Conservation (phyloP, 2,888 invertebrate species). For the Drosophila pseudotalamancana region DNA sequence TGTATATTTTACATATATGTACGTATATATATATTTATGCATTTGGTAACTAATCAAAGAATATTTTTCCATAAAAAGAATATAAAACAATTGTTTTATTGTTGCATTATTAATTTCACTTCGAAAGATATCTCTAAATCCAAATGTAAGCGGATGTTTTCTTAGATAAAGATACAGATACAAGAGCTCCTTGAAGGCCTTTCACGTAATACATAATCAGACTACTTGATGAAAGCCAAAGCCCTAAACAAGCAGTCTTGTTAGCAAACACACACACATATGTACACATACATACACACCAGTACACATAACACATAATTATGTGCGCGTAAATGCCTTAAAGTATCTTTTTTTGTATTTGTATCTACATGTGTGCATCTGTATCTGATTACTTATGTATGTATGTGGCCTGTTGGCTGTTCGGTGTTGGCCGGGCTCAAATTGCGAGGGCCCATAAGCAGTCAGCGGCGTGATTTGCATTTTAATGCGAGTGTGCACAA, state of each 20-base stretch:
- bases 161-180: constrained; percentile 19
- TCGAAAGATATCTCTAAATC: constrained; percentile 3
- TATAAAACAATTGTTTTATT: constrained; percentile 18
- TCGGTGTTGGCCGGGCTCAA: constrained; percentile 30
- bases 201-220: constrained; percentile 33
- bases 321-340: constrained; percentile 48
- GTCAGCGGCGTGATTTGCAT: constrained; percentile 71
- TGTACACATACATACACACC: constrained; percentile 13
- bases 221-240: constrained; percentile 41
- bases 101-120: neutral
- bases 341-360: constrained; percentile 50
- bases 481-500: constrained; percentile 60
- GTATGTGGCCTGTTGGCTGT: constrained; percentile 26
- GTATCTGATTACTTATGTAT: constrained; percentile 57
- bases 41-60: neutral
- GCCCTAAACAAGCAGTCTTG: constrained; percentile 38
- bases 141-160: constrained; percentile 38
- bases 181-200: constrained; percentile 23
- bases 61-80: constrained; percentile 1
- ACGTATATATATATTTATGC: neutral
- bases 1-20: neutral
- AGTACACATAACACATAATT: constrained; percentile 31
- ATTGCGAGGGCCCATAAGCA: constrained; percentile 63
- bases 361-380: constrained; percentile 44
- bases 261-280: constrained; percentile 7